Evolutionary conservation across 2,888 invertebrate genomes (phyloP), one percentile per base, ranked within the genome.

Genomic region (Acronicta aceris): DNA sequence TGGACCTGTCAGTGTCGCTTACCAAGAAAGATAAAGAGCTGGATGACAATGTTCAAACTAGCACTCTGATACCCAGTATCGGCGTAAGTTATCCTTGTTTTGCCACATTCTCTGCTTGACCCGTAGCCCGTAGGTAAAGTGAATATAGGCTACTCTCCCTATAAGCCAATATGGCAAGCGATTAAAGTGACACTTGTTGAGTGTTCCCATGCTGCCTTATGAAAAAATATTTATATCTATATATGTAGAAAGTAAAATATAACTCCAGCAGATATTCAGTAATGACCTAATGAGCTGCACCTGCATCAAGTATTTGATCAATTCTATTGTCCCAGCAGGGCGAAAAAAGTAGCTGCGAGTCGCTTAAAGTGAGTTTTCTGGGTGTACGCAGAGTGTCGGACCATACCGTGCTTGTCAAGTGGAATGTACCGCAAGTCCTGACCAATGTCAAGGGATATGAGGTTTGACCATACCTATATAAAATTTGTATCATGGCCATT

Each of bases 371-470:
- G 6, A 75, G 69, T 15, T 83, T 81, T 38, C 51, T 83, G 7
- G 65, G 72, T 1, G 69, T 86, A 3, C 77, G 78, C 50, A 85
- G 80, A 59, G 75, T 90, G 5, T 89, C 90, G 0, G 84, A 89
- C 51, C 87, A 89, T 56, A 86, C 88, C 0, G 82, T 88, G 33
- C 67, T 88, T 7, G 77, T 91, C 5, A 88, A 84, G 56, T 91
- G 91, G 91, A 79, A 74, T 36, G 59, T 66, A 1, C 91, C 90
- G 0, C 66, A 59, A 16, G 59, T 64, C n/a, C 60, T 84, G 0
- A 49, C 59, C 0, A 71, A 81, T 17, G 79, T 91, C 33, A 59
- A 73, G 57, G 90, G 91, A 48, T 91, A 89, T 56, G 89, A 91
- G 85, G 90, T 88, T 27, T 30, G 46, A 30, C 1, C 8, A 9